Evolutionary conservation across 64 coral and sea anemone genomes (phyloP).

Genomic region (Dendronephthya gigantea): DNA sequence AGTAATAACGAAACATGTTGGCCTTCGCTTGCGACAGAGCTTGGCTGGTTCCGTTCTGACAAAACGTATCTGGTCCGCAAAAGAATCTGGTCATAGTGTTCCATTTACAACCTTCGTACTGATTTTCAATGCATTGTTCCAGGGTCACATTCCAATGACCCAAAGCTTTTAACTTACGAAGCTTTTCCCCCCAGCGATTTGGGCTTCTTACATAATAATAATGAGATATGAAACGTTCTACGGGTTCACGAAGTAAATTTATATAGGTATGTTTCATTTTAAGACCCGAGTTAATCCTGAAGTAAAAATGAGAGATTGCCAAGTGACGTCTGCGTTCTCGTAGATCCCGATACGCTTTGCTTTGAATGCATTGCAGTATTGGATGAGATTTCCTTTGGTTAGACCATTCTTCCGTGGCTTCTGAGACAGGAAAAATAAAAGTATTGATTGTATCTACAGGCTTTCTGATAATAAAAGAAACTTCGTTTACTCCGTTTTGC

Average conservation of each 20-base stretch:
- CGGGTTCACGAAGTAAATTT: constrained; percentile 44
- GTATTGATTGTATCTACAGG: background rate
- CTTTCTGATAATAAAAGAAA: no score
- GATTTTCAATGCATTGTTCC: constrained; percentile 37
- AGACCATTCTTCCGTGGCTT: background rate
- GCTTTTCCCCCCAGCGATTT: constrained; percentile 20
- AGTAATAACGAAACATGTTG: constrained; percentile 45
- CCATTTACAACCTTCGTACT: constrained; percentile 44
- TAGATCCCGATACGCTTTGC: background rate
- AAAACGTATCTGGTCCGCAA: constrained; percentile 43
- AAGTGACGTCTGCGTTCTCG: background rate
- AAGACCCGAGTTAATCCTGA: constrained; percentile 41
- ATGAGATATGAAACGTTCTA: constrained; percentile 52
- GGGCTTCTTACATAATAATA: constrained; percentile 43
- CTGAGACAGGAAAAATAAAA: background rate
- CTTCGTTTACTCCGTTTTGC: background rate
- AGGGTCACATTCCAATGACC: constrained; percentile 52
- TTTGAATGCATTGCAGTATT: background rate
- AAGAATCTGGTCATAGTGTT: constrained; percentile 64
- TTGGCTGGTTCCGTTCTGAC: constrained; percentile 15
- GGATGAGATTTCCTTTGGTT: background rate
- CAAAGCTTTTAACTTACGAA: constrained; percentile 21
- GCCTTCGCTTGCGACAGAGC: constrained; percentile 33
- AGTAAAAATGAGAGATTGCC: constrained; percentile 52
- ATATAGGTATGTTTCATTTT: constrained; percentile 42